Conservation (phyloP, 2,888 invertebrate genomes). For the Arctia plantaginis region DNA sequence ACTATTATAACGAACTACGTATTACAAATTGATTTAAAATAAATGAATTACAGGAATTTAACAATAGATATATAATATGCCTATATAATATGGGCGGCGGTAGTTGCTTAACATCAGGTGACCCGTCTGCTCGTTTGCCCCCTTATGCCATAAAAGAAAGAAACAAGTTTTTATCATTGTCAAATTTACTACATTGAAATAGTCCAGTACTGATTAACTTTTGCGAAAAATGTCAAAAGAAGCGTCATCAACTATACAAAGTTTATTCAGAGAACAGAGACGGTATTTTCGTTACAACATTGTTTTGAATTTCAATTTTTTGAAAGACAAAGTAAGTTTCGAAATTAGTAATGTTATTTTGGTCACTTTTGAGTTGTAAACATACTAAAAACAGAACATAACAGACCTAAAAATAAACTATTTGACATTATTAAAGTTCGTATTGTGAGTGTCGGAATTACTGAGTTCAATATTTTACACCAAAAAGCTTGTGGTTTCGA, state of each 20-base stretch:
- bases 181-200: background rate
- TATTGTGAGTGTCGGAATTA: background rate
- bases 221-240: constrained; percentile 35
- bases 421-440: background rate
- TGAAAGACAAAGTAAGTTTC: constrained; percentile 12
- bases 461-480: background rate
- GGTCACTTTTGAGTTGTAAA: background rate
- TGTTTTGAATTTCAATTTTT: constrained; percentile 14
- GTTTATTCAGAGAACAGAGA: constrained; percentile 17
- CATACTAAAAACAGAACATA: background rate
- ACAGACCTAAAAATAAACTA: background rate
- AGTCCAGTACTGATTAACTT: constrained; percentile 14
- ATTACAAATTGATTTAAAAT: no score
- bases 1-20: background rate
- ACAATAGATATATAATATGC: no score
- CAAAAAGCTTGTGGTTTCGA: background rate
- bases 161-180: background rate
- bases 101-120: no score
- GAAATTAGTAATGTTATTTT: constrained; percentile 4
- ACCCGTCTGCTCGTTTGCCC: no score
- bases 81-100: no score
- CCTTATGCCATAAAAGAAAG: no score
- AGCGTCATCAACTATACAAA: constrained; percentile 27
- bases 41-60: no score
- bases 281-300: constrained; percentile 15